Percentiles rank a stretch among this genome's conserved stretches.
These are phyloP conservation scores for Drosophila hydei DNA, from an alignment of 1,140 invertebrate genomes.

Conservation along the genomic window DNA sequence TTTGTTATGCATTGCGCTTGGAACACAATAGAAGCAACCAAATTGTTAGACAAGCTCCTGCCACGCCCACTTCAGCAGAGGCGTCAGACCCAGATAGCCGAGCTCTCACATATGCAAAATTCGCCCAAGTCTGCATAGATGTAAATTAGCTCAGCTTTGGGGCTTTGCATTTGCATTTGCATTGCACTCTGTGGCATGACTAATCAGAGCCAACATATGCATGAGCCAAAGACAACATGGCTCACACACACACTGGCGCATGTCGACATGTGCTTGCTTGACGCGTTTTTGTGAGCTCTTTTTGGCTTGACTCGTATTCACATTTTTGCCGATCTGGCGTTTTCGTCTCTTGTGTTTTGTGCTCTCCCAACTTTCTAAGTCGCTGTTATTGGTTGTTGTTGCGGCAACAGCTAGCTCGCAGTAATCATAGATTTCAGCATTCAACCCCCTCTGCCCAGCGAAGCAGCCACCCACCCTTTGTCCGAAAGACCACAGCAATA, in stretches of 20 bases:
- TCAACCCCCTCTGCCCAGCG: background rate
- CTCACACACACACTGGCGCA: constrained; percentile 16
- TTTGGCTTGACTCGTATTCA: constrained; percentile 26
- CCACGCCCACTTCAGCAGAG: constrained; percentile 26
- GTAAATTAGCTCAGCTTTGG: constrained; percentile 73
- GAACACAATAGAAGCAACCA: background rate
- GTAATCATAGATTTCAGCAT: constrained; percentile 15
- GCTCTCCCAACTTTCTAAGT: constrained; percentile 49
- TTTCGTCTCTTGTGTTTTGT: constrained; percentile 29
- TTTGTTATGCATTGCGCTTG: no score
- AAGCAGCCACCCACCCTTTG: constrained; percentile 14
- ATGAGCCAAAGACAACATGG: constrained; percentile 26
- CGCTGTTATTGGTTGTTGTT: constrained; percentile 19
- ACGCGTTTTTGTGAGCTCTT: constrained; percentile 36
- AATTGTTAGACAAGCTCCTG: constrained; percentile 30
- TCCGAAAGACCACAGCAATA: constrained; percentile 49
- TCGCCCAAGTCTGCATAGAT: constrained; percentile 64
- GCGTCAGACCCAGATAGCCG: constrained; percentile 56
- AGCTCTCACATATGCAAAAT: constrained; percentile 40
- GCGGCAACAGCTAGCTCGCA: constrained; percentile 28
- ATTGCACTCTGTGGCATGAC: constrained; percentile 71
- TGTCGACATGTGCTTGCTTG: constrained; percentile 49
- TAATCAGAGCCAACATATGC: constrained; percentile 59
- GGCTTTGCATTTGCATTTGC: constrained; percentile 44
- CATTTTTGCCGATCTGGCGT: constrained; percentile 24